Evolutionary conservation across 2,888 invertebrate species (phyloP).

Genomic region (Odontomyia ornata): DNA sequence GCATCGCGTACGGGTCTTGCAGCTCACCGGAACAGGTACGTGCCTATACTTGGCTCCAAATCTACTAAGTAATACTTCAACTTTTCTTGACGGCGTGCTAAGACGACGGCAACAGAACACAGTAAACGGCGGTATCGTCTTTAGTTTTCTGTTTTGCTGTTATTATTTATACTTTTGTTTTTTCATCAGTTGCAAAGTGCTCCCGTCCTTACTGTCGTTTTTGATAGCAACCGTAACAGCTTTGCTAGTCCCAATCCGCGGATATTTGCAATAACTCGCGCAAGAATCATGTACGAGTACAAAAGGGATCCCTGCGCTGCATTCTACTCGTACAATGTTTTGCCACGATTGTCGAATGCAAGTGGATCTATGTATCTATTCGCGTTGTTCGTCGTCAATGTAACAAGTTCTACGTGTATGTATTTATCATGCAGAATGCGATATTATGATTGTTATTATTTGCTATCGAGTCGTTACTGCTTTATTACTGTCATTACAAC

Average conservation of each 20-base stretch:
- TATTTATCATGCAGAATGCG: slow-evolving; percentile 47
- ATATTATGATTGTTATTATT: slow-evolving; percentile 50
- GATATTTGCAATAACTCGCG: slow-evolving; percentile 11
- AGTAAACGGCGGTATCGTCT: neutral
- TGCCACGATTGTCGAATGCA: neutral
- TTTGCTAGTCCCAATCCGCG: neutral
- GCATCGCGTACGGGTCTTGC: neutral
- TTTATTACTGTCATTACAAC: slow-evolving; percentile 50
- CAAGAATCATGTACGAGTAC: slow-evolving; percentile 2
- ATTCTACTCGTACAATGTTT: too few relatives aligned
- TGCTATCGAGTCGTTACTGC: slow-evolving; percentile 45
- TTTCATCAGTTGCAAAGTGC: slow-evolving; percentile 7
- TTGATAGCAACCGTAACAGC: slow-evolving; percentile 1
- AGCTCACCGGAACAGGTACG: slow-evolving; percentile 23
- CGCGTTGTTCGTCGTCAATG: neutral
- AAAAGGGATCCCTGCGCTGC: neutral
- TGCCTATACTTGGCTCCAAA: neutral
- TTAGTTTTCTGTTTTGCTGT: neutral
- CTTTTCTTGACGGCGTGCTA: slow-evolving; percentile 16
- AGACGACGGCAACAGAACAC: too few relatives aligned
- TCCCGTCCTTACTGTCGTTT: slow-evolving; percentile 16
- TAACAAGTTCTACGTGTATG: slow-evolving; percentile 49
- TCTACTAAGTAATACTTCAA: neutral
- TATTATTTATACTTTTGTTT: neutral
- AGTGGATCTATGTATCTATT: slow-evolving; percentile 33